These are phyloP conservation scores for Macropodus opercularis DNA, from an alignment of 2,797 vertebrate species.

Conservation along the genomic window DNA sequence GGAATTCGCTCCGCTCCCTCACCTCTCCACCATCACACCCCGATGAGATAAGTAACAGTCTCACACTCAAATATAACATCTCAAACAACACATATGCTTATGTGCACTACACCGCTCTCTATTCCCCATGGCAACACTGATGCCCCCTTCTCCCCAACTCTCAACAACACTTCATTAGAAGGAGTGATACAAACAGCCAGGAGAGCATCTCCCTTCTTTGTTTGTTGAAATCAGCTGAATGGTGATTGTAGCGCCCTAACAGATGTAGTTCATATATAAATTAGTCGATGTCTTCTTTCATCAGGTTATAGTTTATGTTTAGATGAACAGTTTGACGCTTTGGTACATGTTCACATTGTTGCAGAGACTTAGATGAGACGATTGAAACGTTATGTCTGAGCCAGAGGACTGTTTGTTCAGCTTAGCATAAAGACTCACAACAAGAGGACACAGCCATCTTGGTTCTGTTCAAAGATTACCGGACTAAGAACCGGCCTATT, in stretches of 20 bases:
- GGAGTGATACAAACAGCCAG: slow-evolving; percentile 65
- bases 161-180: slow-evolving; percentile 76
- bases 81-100: slow-evolving; percentile 71
- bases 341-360: slow-evolving; percentile 1
- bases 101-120: slow-evolving; percentile 61
- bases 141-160: slow-evolving; percentile 27
- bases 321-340: neutral
- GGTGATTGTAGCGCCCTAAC: neutral
- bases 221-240: slow-evolving; percentile 20
- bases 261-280: slow-evolving; percentile 15
- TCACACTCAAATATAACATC: slow-evolving; percentile 74
- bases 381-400: neutral
- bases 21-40: slow-evolving; percentile 62
- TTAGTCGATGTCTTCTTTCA: too few species aligned
- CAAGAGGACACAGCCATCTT: neutral
- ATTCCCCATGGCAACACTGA: slow-evolving; percentile 59
- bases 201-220: slow-evolving; percentile 11
- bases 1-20: slow-evolving; percentile 62
- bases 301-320: too few species aligned
- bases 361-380: neutral
- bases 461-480: neutral
- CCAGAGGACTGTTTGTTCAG: neutral
- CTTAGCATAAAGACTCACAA: slow-evolving; percentile 3
- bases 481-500: neutral
- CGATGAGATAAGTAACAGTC: slow-evolving; percentile 70